Conservation (phyloP, 2,888 invertebrate species). For the Cryptocephalus moraei region DNA sequence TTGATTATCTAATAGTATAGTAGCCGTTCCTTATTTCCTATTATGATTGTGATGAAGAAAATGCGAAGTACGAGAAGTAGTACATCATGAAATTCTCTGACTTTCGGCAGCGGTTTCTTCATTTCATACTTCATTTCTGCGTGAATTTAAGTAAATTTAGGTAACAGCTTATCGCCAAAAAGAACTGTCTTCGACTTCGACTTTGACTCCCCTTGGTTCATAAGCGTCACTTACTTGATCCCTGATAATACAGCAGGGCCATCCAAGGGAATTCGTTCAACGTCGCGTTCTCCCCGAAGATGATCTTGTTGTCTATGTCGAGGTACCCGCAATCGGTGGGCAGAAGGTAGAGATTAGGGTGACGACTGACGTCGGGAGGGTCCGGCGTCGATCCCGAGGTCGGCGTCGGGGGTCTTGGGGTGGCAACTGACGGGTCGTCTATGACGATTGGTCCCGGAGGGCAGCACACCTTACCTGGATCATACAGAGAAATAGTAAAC, state of each 20-base stretch:
- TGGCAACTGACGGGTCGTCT: not conserved
- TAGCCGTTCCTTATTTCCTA: too few species aligned
- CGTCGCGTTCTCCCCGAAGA: conserved; percentile 49
- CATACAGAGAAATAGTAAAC: too few species aligned
- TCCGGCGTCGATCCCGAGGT: not conserved
- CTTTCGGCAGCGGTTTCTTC: too few species aligned
- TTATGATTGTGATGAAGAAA: too few species aligned
- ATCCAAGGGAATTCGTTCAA: conserved; percentile 67
- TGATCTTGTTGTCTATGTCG: conserved; percentile 38
- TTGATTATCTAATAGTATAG: too few species aligned
- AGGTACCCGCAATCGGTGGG: conserved; percentile 43
- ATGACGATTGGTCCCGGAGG: conserved; percentile 24
- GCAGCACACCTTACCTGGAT: conserved; percentile 35
- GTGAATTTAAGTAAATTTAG: too few species aligned
- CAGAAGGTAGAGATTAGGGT: conserved; percentile 32
- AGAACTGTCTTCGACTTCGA: too few species aligned
- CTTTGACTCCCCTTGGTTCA: too few species aligned
- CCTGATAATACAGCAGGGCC: conserved; percentile 46
- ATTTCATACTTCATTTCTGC: too few species aligned
- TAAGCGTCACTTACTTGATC: conserved; percentile 10
- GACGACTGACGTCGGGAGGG: conserved; percentile 31
- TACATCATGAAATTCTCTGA: too few species aligned
- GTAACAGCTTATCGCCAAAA: too few species aligned
- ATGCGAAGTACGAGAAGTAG: too few species aligned
- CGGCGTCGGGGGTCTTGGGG: not conserved